Base-by-base conservation (phyloP, 2,113 vertebrate genomes). In the Acanthochromis polyacanthus region DNA sequence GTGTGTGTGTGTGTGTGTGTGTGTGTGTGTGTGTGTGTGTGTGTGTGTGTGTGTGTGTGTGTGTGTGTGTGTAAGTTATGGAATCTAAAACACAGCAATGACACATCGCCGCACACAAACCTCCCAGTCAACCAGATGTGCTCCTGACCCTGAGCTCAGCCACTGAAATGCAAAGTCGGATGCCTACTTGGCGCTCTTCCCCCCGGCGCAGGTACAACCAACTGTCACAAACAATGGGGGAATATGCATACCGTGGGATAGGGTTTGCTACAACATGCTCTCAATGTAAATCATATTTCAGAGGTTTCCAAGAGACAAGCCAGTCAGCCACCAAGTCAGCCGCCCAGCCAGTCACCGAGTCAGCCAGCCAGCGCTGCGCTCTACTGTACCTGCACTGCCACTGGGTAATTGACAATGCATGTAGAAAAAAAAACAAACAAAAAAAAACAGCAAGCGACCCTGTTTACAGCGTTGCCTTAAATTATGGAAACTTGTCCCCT, bases 181-280 rank as follows among this genome's bases (percentile, higher is more conserved):
- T 92, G 89, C 89, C 88, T 85, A 72, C 84, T 83, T 80, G 81
- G 81, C 61, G 63, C 84, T 70, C 76, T 71, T 63, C 55, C 73
- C 68, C 79, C 83, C 80, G 12, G 79, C 66, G 7, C 83, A 90
- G 83, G 86, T 90, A 91, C 91, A 87, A 86, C 90, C 89, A 93
- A 92, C 92, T 93, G 93, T 93, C 93, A 93, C 89, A 93, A 93
- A 93, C 92, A 93, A 91, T 91, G 88, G 87, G 81, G 78, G 74
- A 87, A 89, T 92, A 88, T 91, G 91, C 90, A 92, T 85, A 92
- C 75, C 50, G 84, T 86, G 89, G 92, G 87, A 86, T 86, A 81
- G 85, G 87, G 82, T 91, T 91, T 90, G 87, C 89, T 93, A 93
- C 92, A 92, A 92, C 91, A 90, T 93, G 91, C 87, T 92, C 86